Percentiles rank a stretch among this genome's conserved stretches.
These are phyloP conservation scores for Diachasmimorpha longicaudata DNA, from an alignment of 1,140 invertebrate genomes.

Conservation along the genomic window DNA sequence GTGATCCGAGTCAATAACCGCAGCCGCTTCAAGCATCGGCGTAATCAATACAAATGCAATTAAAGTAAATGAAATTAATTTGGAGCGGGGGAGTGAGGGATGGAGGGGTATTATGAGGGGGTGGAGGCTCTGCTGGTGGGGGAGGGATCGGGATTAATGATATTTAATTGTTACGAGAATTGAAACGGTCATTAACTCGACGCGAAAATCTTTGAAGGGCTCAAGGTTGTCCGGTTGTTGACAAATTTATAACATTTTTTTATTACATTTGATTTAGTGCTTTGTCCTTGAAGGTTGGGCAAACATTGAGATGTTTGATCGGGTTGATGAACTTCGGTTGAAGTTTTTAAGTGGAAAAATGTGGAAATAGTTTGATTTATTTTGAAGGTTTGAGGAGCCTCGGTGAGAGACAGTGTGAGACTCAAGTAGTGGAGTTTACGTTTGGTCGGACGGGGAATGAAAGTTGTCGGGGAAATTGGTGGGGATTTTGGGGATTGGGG, in stretches of 20 bases:
- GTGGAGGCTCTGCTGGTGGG: too few species aligned
- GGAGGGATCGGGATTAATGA: too few species aligned
- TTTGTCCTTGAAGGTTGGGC: too few species aligned
- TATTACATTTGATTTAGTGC: too few species aligned
- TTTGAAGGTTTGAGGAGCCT: not conserved
- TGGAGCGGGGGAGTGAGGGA: too few species aligned
- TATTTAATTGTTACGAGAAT: too few species aligned
- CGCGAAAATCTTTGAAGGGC: too few species aligned
- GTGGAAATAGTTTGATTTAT: not conserved
- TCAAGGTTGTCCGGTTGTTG: too few species aligned
- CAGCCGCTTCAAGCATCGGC: not conserved
- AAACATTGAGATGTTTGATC: not conserved
- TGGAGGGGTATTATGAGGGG: too few species aligned
- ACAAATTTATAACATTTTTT: too few species aligned
- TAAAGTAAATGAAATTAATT: not conserved
- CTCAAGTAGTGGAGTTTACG: not conserved
- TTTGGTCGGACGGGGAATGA: not conserved
- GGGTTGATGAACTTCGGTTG: not conserved
- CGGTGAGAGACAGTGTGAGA: not conserved
- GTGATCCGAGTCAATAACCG: conserved; percentile 29
- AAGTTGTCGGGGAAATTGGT: not conserved
- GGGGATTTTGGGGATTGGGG: not conserved
- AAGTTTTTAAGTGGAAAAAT: not conserved
- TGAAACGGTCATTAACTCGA: too few species aligned
- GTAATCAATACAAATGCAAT: not conserved